Evolutionary conservation across 2,888 invertebrate genomes (phyloP).

Genomic region (Sinelater perroti): DNA sequence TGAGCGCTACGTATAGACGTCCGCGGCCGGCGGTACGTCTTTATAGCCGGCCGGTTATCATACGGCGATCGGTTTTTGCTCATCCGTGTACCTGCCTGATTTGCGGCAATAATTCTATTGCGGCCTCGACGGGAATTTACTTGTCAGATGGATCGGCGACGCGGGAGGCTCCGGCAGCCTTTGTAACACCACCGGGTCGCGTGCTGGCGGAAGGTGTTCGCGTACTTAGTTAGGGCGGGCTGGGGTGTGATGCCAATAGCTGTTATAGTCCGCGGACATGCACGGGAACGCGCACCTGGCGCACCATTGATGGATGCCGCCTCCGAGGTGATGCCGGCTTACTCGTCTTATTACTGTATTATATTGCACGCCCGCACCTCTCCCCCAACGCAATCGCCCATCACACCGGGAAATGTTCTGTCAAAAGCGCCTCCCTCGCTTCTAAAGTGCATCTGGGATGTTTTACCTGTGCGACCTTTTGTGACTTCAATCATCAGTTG

Average conservation of each 20-base stretch:
- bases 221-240: constrained; percentile 48
- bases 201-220: constrained; percentile 46
- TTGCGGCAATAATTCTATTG: constrained; percentile 20
- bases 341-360: constrained; percentile 29
- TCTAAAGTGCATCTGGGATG: no score
- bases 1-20: constrained; percentile 26
- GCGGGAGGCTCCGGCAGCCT: constrained; percentile 26
- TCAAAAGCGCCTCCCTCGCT: no score
- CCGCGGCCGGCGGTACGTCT: constrained; percentile 35
- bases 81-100: constrained; percentile 20
- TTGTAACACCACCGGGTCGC: constrained; percentile 41
- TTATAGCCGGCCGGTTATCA: constrained; percentile 30
- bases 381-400: not conserved
- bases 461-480: no score
- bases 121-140: constrained; percentile 23
- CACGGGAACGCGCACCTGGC: constrained; percentile 50
- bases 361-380: constrained; percentile 13
- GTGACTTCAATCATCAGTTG: no score
- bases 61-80: constrained; percentile 27
- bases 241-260: constrained; percentile 46
- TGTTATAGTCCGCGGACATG: constrained; percentile 49
- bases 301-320: constrained; percentile 42
- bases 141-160: constrained; percentile 13
- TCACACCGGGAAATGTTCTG: not conserved
- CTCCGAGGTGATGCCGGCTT: constrained; percentile 34